These are phyloP conservation scores for Chelidonichthys spinosus DNA, from an alignment of 2,797 vertebrate species.

Conservation along the genomic window DNA sequence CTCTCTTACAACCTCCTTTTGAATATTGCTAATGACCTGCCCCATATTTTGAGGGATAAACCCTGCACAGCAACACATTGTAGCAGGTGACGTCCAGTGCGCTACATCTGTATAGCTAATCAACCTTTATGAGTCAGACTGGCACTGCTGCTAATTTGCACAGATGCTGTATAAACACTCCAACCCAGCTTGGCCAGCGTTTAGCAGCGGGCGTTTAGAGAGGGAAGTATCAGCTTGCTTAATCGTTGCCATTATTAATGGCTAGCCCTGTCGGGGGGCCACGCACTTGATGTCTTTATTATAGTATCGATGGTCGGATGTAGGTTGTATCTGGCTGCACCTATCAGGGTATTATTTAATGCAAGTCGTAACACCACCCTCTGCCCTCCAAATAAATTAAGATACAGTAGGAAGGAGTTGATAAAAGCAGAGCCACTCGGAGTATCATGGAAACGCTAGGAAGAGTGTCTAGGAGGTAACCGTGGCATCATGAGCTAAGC, in stretches of 20 bases:
- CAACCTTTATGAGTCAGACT: conserved; percentile 25
- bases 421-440: not conserved
- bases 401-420: not conserved
- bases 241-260: conserved; percentile 61
- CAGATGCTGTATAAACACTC: conserved; percentile 61
- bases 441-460: not conserved
- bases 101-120: conserved; percentile 44
- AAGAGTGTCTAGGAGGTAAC: too few relatives aligned
- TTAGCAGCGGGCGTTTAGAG: conserved; percentile 50
- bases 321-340: conserved; percentile 11
- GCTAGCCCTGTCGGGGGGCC: conserved; percentile 30
- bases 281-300: conserved; percentile 41
- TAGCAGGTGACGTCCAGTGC: conserved; percentile 8
- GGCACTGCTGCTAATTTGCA: conserved; percentile 60
- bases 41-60: conserved; percentile 17
- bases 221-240: conserved; percentile 48
- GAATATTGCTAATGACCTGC: conserved; percentile 27
- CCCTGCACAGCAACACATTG: not conserved
- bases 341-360: conserved; percentile 17
- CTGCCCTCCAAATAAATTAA: not conserved
- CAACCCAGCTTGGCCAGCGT: conserved; percentile 48
- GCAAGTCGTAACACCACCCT: not conserved
- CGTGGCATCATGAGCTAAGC: too few relatives aligned
- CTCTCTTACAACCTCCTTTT: not conserved
- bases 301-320: conserved; percentile 22